phyloP scores from a whole-genome alignment of 2,797 vertebrate species.

The Myoxocephalus aenaeus region DNA sequence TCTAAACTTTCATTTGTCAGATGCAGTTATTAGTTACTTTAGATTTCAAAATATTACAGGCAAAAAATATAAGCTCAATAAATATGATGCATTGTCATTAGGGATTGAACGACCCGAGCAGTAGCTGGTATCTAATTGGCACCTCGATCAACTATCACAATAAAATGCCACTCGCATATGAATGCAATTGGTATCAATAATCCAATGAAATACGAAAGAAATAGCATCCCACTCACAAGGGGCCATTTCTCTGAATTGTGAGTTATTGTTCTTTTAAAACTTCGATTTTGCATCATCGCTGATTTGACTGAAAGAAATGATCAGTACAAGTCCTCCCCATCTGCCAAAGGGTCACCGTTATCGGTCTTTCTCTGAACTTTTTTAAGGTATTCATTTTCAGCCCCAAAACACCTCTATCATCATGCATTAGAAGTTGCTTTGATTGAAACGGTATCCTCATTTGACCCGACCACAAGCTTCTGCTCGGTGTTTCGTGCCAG shows the following conservation, averaged over 20 bases:
- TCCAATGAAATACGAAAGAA: neutral
- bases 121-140: neutral
- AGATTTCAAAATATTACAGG: neutral
- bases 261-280: neutral
- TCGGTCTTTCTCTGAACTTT: neutral
- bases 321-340: neutral
- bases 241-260: neutral
- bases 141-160: neutral
- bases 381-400: neutral
- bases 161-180: neutral
- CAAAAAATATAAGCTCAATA: neutral
- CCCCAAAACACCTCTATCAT: neutral
- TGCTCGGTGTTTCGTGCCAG: slow-evolving; percentile 20
- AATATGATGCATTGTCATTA: neutral
- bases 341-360: neutral
- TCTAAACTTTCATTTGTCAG: neutral
- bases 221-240: neutral
- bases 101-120: neutral
- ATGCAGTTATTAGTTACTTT: neutral
- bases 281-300: neutral
- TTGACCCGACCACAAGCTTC: slow-evolving; percentile 5
- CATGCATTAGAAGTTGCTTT: slow-evolving; percentile 10
- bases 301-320: neutral
- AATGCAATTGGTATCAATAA: neutral
- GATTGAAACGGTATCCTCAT: slow-evolving; percentile 30